Conservation (phyloP, 2,888 invertebrate genomes). For the Orchesella flavescens region DNA sequence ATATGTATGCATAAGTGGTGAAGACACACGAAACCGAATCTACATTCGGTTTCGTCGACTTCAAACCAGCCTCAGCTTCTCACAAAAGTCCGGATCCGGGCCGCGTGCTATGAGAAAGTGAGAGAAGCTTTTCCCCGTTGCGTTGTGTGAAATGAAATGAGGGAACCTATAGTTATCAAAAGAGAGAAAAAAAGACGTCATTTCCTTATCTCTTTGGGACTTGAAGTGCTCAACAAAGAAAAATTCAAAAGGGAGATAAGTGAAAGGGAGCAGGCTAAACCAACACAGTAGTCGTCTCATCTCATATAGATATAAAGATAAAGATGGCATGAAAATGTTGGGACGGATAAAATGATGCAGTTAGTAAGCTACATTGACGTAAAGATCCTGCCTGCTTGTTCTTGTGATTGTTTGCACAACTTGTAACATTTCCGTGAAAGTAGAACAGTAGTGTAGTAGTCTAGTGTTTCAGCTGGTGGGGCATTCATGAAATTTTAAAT, state of each 20-base stretch:
- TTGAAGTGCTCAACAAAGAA: slow-evolving; percentile 35
- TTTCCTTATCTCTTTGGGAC: slow-evolving; percentile 55
- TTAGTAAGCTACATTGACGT: background rate
- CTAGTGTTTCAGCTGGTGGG: too few relatives aligned
- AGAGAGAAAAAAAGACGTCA: slow-evolving; percentile 44
- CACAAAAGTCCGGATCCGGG: background rate
- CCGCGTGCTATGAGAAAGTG: background rate
- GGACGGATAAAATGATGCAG: slow-evolving; percentile 3
- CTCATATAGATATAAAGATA: background rate
- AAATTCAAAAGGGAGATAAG: slow-evolving; percentile 56
- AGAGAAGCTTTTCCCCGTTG: background rate
- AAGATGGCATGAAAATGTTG: background rate
- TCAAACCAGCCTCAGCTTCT: background rate
- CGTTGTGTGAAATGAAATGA: background rate
- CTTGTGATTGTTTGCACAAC: background rate
- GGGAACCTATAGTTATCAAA: slow-evolving; percentile 32
- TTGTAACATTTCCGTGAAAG: background rate
- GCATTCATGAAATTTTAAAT: too few relatives aligned
- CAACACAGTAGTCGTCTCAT: background rate
- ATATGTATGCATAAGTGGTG: background rate
- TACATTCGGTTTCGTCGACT: slow-evolving; percentile 34
- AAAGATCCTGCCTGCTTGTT: background rate
- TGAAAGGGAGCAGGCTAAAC: slow-evolving; percentile 33
- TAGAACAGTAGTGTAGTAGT: too few relatives aligned
- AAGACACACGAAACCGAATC: slow-evolving; percentile 3